Conservation (phyloP, 2,888 invertebrate genomes). For the Drosophila nigritarsus region DNA sequence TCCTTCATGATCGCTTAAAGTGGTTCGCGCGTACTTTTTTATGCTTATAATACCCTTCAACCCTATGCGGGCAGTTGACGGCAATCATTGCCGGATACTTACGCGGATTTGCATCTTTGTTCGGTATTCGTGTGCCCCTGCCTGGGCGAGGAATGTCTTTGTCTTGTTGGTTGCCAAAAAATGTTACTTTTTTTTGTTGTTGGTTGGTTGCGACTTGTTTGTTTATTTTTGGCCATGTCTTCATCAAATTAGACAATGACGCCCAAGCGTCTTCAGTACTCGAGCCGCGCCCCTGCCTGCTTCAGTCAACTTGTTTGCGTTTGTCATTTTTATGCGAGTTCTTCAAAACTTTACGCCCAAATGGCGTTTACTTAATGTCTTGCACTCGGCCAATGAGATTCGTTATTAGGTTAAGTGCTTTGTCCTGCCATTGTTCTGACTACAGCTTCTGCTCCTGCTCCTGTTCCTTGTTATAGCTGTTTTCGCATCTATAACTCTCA, state of each 20-base stretch:
- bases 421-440: constrained; percentile 36
- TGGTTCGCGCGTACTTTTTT: constrained; percentile 70
- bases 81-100: constrained; percentile 81
- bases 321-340: constrained; percentile 79
- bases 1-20: constrained; percentile 85
- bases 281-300: not conserved
- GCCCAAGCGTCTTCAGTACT: constrained; percentile 28
- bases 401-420: constrained; percentile 78
- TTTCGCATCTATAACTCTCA: constrained; percentile 17
- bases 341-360: constrained; percentile 72
- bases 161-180: constrained; percentile 61
- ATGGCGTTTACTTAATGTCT: constrained; percentile 76
- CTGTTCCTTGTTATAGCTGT: not conserved
- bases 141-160: constrained; percentile 26
- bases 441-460: not conserved
- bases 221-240: constrained; percentile 60
- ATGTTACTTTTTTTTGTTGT: constrained; percentile 22
- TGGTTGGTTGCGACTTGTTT: constrained; percentile 47
- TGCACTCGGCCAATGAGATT: constrained; percentile 51
- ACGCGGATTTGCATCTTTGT: constrained; percentile 82
- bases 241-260: constrained; percentile 69
- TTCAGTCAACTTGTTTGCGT: constrained; percentile 38
- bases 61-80: constrained; percentile 45
- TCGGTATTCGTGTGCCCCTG: constrained; percentile 34
- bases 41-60: constrained; percentile 18